Evolutionary conservation across 2,113 vertebrate species (phyloP).

Genomic region (Limnothrissa miodon): DNA sequence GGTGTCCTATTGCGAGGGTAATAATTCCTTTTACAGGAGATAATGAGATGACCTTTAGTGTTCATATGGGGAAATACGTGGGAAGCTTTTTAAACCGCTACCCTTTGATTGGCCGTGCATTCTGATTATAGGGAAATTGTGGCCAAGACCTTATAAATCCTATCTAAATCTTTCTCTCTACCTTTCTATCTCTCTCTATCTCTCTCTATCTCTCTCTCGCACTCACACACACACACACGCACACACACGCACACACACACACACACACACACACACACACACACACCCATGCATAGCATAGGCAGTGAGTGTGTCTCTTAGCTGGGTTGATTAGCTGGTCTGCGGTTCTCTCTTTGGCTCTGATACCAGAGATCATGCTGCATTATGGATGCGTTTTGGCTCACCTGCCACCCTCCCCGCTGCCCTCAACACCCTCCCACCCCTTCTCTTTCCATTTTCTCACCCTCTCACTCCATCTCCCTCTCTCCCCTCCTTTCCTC

Average conservation of each 20-base stretch:
- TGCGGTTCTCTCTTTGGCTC: not conserved
- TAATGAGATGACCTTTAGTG: conserved; percentile 8
- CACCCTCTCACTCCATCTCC: not conserved
- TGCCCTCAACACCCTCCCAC: not conserved
- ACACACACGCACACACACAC: not conserved
- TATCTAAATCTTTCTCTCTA: too few relatives aligned
- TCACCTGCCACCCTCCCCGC: conserved; percentile 2
- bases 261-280: not conserved
- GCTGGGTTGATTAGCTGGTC: not conserved
- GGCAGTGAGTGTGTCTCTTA: not conserved
- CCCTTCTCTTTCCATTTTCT: conserved; percentile 7
- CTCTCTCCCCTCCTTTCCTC: not conserved
- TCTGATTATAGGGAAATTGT: not conserved
- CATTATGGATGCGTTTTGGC: conserved; percentile 10
- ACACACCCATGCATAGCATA: not conserved
- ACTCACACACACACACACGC: not conserved
- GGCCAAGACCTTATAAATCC: not conserved
- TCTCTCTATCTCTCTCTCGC: too few relatives aligned
- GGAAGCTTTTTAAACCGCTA: not conserved
- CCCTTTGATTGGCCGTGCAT: not conserved
- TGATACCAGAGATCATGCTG: conserved; percentile 15
- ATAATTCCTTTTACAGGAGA: not conserved
- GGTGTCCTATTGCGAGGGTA: conserved; percentile 2
- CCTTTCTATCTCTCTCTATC: too few relatives aligned
- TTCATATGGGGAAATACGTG: not conserved